Conservation (phyloP, 1,140 invertebrate genomes). For the Sipha flava region DNA sequence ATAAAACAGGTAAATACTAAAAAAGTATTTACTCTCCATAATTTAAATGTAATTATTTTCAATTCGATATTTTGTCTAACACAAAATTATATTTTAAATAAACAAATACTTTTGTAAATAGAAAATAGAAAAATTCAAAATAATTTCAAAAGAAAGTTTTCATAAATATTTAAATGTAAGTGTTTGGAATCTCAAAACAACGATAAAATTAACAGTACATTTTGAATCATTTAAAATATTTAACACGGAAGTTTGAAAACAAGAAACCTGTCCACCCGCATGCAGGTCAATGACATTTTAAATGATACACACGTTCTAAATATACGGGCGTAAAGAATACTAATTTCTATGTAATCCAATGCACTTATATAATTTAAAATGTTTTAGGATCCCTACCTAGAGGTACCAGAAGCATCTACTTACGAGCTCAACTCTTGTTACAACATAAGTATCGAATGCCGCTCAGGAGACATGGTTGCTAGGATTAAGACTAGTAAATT, state of each 20-base stretch:
- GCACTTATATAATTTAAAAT: background rate
- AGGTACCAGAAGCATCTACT: slow-evolving; percentile 78
- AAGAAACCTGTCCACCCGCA: background rate
- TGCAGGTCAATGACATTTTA: background rate
- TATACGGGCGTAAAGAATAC: background rate
- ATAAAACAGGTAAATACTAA: background rate
- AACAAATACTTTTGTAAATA: background rate
- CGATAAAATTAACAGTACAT: background rate
- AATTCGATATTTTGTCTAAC: background rate
- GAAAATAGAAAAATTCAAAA: too few relatives aligned
- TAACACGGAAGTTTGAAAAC: background rate
- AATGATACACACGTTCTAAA: background rate
- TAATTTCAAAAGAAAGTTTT: background rate
- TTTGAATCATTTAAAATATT: background rate
- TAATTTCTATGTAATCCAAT: background rate
- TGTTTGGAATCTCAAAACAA: background rate
- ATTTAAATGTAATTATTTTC: background rate
- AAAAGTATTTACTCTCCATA: background rate
- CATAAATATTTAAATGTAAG: background rate
- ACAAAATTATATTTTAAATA: background rate
- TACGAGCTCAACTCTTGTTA: slow-evolving; percentile 90
- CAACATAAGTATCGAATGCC: slow-evolving; percentile 86
- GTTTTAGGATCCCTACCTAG: slow-evolving; percentile 72
- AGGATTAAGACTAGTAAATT: slow-evolving; percentile 83
- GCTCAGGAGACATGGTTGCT: slow-evolving; percentile 85